These are phyloP conservation scores for Stegodyphus mimosarum DNA, from an alignment of 1,140 invertebrate genomes.

Conservation along the genomic window DNA sequence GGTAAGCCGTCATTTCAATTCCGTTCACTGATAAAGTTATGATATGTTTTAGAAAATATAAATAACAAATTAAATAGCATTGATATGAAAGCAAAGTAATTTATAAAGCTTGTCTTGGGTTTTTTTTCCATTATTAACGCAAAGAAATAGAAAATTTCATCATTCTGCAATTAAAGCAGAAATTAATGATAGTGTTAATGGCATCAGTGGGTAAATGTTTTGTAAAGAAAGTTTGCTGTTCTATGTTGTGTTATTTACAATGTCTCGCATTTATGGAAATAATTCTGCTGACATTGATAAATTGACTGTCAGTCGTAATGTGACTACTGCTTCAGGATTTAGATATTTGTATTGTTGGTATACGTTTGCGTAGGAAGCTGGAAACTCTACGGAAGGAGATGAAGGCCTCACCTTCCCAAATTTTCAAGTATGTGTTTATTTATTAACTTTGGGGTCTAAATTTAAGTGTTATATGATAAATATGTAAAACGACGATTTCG, in stretches of 20 bases:
- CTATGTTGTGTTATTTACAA: slow-evolving; percentile 29
- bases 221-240: slow-evolving; percentile 22
- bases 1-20: too few relatives aligned
- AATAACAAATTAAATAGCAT: too few relatives aligned
- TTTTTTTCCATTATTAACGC: too few relatives aligned
- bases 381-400: slow-evolving; percentile 44
- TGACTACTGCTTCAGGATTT: not conserved
- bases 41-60: too few relatives aligned
- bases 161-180: not conserved
- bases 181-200: not conserved
- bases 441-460: too few relatives aligned
- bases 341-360: not conserved
- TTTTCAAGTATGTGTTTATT: slow-evolving; percentile 40
- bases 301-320: not conserved
- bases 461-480: too few relatives aligned
- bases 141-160: too few relatives aligned
- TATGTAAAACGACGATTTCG: too few relatives aligned
- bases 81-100: too few relatives aligned
- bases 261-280: not conserved
- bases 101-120: too few relatives aligned
- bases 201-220: slow-evolving; percentile 26
- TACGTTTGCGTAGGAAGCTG: slow-evolving; percentile 34
- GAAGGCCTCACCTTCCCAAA: slow-evolving; percentile 57
- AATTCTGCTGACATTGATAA: slow-evolving; percentile 8
- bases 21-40: too few relatives aligned